phyloP scores from a whole-genome alignment of 1,140 invertebrate genomes.

The Bombus consobrinus region DNA sequence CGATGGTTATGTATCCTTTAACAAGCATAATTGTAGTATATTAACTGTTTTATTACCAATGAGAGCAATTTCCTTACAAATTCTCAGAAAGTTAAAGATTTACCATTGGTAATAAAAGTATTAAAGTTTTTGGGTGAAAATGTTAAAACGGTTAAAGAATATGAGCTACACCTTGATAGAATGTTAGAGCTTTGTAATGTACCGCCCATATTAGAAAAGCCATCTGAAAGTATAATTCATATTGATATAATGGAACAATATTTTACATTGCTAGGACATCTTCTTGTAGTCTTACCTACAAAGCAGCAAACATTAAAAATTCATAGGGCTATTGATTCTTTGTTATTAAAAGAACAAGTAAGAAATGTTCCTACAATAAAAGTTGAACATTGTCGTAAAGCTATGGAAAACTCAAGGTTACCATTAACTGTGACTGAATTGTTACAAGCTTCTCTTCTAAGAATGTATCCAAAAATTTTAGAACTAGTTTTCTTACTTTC shows the following conservation, averaged over 20 bases:
- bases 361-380: slow-evolving; percentile 53
- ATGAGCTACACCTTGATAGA: slow-evolving; percentile 58
- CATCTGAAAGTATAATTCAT: slow-evolving; percentile 61
- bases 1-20: slow-evolving; percentile 75
- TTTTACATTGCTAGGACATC: slow-evolving; percentile 69
- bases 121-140: slow-evolving; percentile 69
- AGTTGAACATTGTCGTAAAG: slow-evolving; percentile 47
- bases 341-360: slow-evolving; percentile 52
- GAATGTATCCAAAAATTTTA: slow-evolving; percentile 60
- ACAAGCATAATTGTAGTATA: neutral
- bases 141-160: slow-evolving; percentile 48
- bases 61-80: slow-evolving; percentile 50
- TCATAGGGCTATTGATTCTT: slow-evolving; percentile 48
- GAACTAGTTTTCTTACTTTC: slow-evolving; percentile 61
- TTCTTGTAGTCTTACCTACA: slow-evolving; percentile 64
- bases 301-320: slow-evolving; percentile 51
- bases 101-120: slow-evolving; percentile 65
- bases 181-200: slow-evolving; percentile 66
- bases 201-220: slow-evolving; percentile 61
- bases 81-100: slow-evolving; percentile 68
- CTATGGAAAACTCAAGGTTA: slow-evolving; percentile 68
- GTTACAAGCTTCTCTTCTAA: slow-evolving; percentile 40
- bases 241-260: slow-evolving; percentile 63
- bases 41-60: neutral
- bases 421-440: slow-evolving; percentile 62